Conservation (phyloP, 2,113 vertebrate genomes). For the Eulemur macaco region DNA sequence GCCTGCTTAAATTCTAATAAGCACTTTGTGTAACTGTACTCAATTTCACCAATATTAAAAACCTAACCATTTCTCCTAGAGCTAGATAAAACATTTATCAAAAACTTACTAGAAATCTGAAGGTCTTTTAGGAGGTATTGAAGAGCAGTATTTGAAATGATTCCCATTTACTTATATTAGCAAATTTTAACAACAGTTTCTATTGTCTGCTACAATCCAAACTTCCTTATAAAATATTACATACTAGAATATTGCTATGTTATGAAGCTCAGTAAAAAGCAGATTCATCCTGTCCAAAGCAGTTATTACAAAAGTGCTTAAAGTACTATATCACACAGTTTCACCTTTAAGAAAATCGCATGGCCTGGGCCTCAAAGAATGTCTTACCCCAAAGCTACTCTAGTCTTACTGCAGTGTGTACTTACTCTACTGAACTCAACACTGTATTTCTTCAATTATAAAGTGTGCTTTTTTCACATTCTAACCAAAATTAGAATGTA, state of each 20-base stretch:
- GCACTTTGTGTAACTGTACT: neutral
- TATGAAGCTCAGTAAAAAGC: neutral
- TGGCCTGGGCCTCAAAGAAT: neutral
- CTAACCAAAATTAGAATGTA: neutral
- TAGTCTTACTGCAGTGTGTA: neutral
- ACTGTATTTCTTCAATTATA: neutral
- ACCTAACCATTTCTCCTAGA: neutral
- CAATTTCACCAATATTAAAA: neutral
- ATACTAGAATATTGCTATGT: neutral
- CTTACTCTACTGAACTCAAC: neutral
- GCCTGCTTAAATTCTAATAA: neutral
- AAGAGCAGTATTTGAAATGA: neutral
- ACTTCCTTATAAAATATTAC: neutral
- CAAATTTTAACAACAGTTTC: neutral
- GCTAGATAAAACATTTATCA: neutral
- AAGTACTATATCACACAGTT: neutral
- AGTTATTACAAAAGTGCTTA: neutral
- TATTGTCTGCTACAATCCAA: neutral
- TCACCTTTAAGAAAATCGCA: neutral
- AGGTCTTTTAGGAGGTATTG: neutral
- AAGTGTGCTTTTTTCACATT: neutral
- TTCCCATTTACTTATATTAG: neutral
- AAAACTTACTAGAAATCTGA: neutral
- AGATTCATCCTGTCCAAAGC: neutral
- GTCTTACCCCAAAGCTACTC: neutral